Percentiles rank a stretch among this genome's conserved stretches.
These are phyloP conservation scores for Theretra japonica DNA, from an alignment of 2,888 invertebrate species.

Conservation along the genomic window DNA sequence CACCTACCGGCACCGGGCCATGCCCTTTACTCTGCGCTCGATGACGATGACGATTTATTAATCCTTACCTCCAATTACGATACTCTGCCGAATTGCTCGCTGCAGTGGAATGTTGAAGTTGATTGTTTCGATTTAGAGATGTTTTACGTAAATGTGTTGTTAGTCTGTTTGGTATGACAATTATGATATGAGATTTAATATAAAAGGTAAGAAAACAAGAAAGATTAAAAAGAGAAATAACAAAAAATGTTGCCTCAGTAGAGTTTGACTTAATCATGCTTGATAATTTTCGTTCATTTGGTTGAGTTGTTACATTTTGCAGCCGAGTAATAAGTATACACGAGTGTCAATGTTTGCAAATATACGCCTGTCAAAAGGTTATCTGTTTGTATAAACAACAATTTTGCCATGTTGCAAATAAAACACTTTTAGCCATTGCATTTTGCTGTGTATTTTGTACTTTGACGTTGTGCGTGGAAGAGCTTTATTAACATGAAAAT, in stretches of 20 bases:
- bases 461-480: constrained; percentile 15
- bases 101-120: background rate
- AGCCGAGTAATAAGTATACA: background rate
- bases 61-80: constrained; percentile 33
- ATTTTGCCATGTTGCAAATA: background rate
- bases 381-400: background rate
- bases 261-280: too few relatives aligned
- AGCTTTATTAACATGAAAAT: constrained; percentile 9
- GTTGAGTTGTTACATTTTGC: too few relatives aligned
- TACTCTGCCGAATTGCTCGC: background rate
- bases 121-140: too few relatives aligned
- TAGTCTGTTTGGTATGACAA: too few relatives aligned
- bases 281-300: too few relatives aligned
- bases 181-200: too few relatives aligned
- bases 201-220: too few relatives aligned
- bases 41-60: constrained; percentile 56
- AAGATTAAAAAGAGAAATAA: too few relatives aligned
- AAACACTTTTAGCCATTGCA: background rate
- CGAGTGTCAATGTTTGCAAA: background rate
- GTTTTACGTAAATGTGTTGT: too few relatives aligned
- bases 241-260: too few relatives aligned
- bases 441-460: constrained; percentile 8
- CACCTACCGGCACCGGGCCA: constrained; percentile 60
- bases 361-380: background rate
- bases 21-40: constrained; percentile 52